A percentile compares a stretch with the other conserved stretches of the same genome.
phyloP scores from a whole-genome alignment of 2,113 vertebrate genomes.

The Scomber japonicus region DNA sequence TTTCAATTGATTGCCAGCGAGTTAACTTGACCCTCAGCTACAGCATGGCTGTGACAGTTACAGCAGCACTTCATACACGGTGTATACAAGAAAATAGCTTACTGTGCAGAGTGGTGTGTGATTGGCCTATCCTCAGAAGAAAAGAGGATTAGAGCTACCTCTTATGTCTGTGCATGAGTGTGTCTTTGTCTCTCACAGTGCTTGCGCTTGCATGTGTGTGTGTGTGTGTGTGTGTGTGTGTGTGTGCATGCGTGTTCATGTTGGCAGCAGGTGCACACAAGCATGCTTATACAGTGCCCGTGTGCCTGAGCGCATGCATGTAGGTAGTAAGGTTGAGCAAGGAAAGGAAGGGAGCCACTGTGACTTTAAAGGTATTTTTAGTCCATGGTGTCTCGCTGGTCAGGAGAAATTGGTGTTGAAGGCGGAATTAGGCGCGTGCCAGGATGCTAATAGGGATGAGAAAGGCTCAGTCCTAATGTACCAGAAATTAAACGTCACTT shows the following conservation, averaged over 20 bases:
- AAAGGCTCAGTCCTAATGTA: conserved; percentile 71
- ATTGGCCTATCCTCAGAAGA: conserved; percentile 73
- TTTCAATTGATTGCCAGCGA: conserved; percentile 9
- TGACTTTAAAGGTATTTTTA: conserved; percentile 82
- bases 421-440: conserved; percentile 68
- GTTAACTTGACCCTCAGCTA: conserved; percentile 29
- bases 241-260: conserved; percentile 21
- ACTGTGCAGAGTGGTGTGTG: conserved; percentile 55
- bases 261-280: conserved; percentile 47
- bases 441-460: conserved; percentile 76
- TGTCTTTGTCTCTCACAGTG: conserved; percentile 25
- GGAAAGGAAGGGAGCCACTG: conserved; percentile 46
- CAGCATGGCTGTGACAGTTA: conserved; percentile 1
- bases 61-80: conserved; percentile 29
- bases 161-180: conserved; percentile 59
- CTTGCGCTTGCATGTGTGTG: background rate
- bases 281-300: conserved; percentile 7
- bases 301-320: conserved; percentile 41
- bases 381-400: conserved; percentile 54
- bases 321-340: conserved; percentile 38
- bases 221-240: conserved; percentile 16
- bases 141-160: conserved; percentile 82
- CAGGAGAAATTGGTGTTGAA: conserved; percentile 57
- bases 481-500: conserved; percentile 72
- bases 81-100: conserved; percentile 65